Evolutionary conservation across 2,797 vertebrate genomes (phyloP).

Genomic region (Spheniscus humboldti): DNA sequence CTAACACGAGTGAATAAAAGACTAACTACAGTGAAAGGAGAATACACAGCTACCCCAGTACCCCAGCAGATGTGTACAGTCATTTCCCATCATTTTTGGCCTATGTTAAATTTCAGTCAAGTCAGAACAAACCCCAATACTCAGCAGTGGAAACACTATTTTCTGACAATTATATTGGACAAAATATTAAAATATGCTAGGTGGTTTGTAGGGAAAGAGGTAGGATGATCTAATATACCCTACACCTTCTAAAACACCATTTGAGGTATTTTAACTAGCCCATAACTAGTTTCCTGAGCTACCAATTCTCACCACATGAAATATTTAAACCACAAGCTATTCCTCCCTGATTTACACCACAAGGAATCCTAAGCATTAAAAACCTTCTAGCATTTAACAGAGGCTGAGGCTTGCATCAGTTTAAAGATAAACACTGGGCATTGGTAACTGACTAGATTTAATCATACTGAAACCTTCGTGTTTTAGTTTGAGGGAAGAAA

Average conservation of each 20-base stretch:
- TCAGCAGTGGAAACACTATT: neutral
- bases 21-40: neutral
- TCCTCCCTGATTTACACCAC: neutral
- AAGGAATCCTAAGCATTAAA: neutral
- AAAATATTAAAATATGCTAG: neutral
- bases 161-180: neutral
- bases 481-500: neutral
- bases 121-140: neutral
- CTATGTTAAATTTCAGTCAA: neutral
- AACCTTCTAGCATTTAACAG: neutral
- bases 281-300: neutral
- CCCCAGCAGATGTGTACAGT: fast-evolving
- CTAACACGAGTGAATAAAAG: neutral
- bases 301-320: neutral
- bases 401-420: neutral
- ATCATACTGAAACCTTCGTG: neutral
- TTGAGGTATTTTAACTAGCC: neutral
- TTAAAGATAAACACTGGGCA: neutral
- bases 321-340: neutral
- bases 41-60: neutral
- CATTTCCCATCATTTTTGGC: neutral
- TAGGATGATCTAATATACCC: neutral
- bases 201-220: neutral
- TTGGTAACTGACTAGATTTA: neutral
- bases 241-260: neutral